phyloP scores from a whole-genome alignment of 2,797 vertebrate species.

The Novumbra hubbsi region DNA sequence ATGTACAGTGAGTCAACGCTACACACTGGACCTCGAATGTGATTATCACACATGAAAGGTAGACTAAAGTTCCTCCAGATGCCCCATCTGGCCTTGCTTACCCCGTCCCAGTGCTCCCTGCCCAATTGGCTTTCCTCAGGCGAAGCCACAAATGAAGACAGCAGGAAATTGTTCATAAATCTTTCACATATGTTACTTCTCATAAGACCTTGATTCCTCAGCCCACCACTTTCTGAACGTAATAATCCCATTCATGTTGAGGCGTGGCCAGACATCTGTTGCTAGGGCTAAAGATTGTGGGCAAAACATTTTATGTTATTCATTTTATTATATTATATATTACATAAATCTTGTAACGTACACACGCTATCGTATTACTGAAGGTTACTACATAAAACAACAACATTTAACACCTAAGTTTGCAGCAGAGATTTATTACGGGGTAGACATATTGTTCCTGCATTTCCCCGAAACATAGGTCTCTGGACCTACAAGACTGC shows the following conservation, averaged over 20 bases:
- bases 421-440: too few species aligned
- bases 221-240: neutral
- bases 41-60: constrained; percentile 56
- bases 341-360: too few species aligned
- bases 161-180: neutral
- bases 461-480: too few species aligned
- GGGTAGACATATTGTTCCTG: too few species aligned
- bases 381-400: too few species aligned
- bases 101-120: neutral
- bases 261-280: too few species aligned
- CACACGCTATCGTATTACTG: too few species aligned
- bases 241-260: neutral
- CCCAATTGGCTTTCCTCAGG: neutral
- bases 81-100: constrained; percentile 2
- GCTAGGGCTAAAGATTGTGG: too few species aligned
- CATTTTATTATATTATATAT: too few species aligned
- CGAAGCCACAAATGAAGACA: neutral
- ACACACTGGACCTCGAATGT: constrained; percentile 45
- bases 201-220: neutral
- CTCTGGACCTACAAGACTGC: too few species aligned
- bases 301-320: too few species aligned
- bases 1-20: constrained; percentile 48
- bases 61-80: constrained; percentile 49
- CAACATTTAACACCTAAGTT: too few species aligned
- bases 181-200: neutral